phyloP scores from a whole-genome alignment of 1,140 invertebrate species.

The Pararge aegeria region DNA sequence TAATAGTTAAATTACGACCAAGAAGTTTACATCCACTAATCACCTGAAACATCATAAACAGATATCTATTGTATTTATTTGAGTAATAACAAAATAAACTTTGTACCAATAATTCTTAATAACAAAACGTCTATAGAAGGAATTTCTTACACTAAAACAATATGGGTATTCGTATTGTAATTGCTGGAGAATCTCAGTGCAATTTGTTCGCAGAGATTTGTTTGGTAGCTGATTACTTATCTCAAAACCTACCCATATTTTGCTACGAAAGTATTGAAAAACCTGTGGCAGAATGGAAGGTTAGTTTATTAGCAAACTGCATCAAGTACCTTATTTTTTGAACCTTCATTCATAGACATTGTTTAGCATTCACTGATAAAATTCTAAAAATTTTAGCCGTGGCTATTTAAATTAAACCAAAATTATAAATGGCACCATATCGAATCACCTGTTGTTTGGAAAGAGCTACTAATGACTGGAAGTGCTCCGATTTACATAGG shows the following conservation, averaged over 20 bases:
- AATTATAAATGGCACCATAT: conserved; percentile 76
- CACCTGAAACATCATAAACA: too few relatives aligned
- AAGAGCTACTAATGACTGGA: conserved; percentile 72
- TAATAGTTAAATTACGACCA: too few relatives aligned
- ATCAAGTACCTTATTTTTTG: too few relatives aligned
- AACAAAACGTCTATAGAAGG: too few relatives aligned
- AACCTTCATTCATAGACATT: too few relatives aligned
- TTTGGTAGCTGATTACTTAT: conserved; percentile 63
- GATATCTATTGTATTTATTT: too few relatives aligned
- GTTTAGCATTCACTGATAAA: too few relatives aligned
- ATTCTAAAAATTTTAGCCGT: conserved; percentile 43
- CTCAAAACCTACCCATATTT: conserved; percentile 66
- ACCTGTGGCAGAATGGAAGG: conserved; percentile 67
- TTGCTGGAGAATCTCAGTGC: conserved; percentile 68
- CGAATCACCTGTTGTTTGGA: conserved; percentile 76
- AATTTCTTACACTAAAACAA: too few relatives aligned
- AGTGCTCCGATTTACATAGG: conserved; percentile 78
- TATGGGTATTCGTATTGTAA: conserved; percentile 61
- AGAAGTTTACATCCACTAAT: too few relatives aligned
- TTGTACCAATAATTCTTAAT: too few relatives aligned
- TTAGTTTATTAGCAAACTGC: conserved; percentile 38
- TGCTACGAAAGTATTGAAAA: conserved; percentile 61
- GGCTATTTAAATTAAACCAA: conserved; percentile 68
- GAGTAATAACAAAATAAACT: too few relatives aligned
- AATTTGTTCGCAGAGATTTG: conserved; percentile 59